Evolutionary conservation across 1,140 invertebrate genomes (phyloP).

Genomic region (Aphelenchoides avenae): DNA sequence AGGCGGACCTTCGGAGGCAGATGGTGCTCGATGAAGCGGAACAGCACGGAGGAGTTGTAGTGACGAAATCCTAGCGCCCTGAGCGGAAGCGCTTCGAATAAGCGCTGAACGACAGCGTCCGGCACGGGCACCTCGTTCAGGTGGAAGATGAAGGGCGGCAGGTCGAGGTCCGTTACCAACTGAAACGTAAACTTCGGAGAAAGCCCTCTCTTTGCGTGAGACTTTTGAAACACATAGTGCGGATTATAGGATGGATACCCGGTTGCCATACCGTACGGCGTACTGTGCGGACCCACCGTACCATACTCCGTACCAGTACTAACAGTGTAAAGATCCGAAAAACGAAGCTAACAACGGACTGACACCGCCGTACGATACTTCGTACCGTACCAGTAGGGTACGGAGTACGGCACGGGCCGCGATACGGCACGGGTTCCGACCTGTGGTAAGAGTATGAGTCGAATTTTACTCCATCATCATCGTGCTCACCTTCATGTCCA

Average conservation of each 20-base stretch:
- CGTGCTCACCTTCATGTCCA: no score
- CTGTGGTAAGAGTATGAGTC: no score
- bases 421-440: no score
- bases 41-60: slow-evolving; percentile 45
- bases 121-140: slow-evolving; percentile 25
- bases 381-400: no score
- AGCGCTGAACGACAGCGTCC: slow-evolving; percentile 30
- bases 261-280: slow-evolving; percentile 30
- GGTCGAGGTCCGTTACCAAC: slow-evolving; percentile 35
- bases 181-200: slow-evolving; percentile 16
- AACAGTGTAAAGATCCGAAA: no score
- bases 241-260: slow-evolving; percentile 40
- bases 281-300: slow-evolving; percentile 4
- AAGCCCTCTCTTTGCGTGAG: slow-evolving; percentile 15
- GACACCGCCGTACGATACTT: no score
- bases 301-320: no score
- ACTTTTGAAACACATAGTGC: slow-evolving; percentile 24
- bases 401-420: no score
- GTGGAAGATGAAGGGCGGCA: slow-evolving; percentile 44
- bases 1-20: slow-evolving; percentile 39
- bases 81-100: slow-evolving; percentile 33
- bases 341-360: no score
- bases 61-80: slow-evolving; percentile 43
- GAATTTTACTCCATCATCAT: no score
- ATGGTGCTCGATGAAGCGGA: slow-evolving; percentile 38